phyloP scores from a whole-genome alignment of 2,797 vertebrate genomes.

The Bryconaethiops microstoma region DNA sequence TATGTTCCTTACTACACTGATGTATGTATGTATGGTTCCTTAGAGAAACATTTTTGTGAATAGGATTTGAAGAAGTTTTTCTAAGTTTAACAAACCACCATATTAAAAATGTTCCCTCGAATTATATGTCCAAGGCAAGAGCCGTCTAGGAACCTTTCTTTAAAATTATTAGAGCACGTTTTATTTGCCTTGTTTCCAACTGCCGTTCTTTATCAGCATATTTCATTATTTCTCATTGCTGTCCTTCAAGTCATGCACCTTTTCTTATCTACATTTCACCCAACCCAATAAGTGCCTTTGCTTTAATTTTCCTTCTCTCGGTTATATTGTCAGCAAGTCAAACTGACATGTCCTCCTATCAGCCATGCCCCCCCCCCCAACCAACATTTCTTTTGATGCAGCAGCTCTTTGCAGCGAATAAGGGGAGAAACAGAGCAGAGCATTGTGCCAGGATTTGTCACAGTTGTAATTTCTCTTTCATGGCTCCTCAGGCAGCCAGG shows the following conservation, averaged over 20 bases:
- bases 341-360: constrained; percentile 43
- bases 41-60: too few species aligned
- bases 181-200: not conserved
- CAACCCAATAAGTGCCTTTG: constrained; percentile 23
- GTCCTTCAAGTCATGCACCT: not conserved
- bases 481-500: constrained; percentile 43
- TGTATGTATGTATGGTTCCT: too few species aligned
- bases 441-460: constrained; percentile 54
- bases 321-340: constrained; percentile 45
- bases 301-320: constrained; percentile 10
- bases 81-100: too few species aligned
- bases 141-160: not conserved
- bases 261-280: not conserved
- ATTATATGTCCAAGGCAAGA: not conserved
- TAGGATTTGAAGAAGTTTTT: too few species aligned
- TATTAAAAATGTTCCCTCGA: not conserved
- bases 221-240: not conserved
- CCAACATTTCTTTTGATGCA: constrained; percentile 55
- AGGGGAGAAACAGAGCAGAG: constrained; percentile 23
- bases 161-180: not conserved
- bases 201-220: not conserved
- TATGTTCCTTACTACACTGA: too few species aligned
- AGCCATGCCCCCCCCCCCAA: constrained; percentile 12
- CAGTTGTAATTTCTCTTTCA: constrained; percentile 57
- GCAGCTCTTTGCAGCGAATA: not conserved